Base-by-base conservation (phyloP, 2,888 invertebrate genomes). In the Galerucella calmariensis region DNA sequence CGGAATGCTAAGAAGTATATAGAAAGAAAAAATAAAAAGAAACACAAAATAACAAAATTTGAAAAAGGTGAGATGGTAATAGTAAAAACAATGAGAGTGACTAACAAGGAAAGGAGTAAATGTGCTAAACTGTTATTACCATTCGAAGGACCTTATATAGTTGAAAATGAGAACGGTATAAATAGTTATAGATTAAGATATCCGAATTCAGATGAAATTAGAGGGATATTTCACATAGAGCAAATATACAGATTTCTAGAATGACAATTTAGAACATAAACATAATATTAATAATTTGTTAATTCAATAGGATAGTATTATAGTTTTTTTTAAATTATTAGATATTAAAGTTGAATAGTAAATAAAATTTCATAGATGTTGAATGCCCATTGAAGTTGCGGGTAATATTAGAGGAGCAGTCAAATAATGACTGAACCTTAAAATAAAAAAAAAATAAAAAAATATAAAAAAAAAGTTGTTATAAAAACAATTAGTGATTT, bases 141-240 rank as follows among this genome's bases (percentile, higher is more conserved):
- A 20, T 66, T 48, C n/a, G 16, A 46, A 20, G 48, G 65, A 14
- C 65, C 65, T 11, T 48, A 66, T 53, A 6, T 67, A 10, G 12
- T 67, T 2, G 67, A 67, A 27, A 67, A 51, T 67, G 35, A 53
- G 24, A 51, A 67, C 6, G 51, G 67, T 11, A 35, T 53, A n/a
- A 53, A 67, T 48, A 67, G 58, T 46, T 69, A 59, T 41, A 56
- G 41, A 41, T 69, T 41, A 58, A 53, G 16, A 46, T 16, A 66
- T 24, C 27, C 27, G 67, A 59, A 20, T 59, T 67, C 44, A 24
- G 51, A 51, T 67, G 4, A 53, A 20, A 27, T 53, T 24, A 48
- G 53, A 67, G 12, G 11, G 9, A 53, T 69, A 14, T 16, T 59
- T 51, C 11, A 44, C 2, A 59, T 14, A 61, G 24, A 61, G 35